Evolutionary conservation across 53 echinoderm and acorn worm species (phyloP).

Genomic region (Actinopyga echinites): DNA sequence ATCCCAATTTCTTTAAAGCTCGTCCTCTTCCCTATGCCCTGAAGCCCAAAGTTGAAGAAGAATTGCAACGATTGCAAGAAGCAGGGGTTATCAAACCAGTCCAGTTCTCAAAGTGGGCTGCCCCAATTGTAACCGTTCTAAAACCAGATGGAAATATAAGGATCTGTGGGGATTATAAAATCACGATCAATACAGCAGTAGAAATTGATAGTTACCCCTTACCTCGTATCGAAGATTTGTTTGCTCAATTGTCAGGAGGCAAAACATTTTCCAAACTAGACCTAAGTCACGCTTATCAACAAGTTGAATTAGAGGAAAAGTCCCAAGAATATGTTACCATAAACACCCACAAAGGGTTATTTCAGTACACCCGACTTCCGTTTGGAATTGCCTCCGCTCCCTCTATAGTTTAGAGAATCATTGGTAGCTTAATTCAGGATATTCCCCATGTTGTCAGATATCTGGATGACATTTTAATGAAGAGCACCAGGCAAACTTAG

Average conservation of each 20-base stretch:
- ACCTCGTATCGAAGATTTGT: conserved; percentile 41
- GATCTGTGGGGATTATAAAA: conserved; percentile 50
- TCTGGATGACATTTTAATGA: conserved; percentile 61
- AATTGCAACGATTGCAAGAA: conserved; percentile 44
- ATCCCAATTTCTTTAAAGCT: conserved; percentile 41
- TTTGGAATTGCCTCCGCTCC: conserved; percentile 53
- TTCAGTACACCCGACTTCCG: conserved; percentile 46
- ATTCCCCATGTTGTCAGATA: conserved; percentile 51
- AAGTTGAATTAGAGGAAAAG: conserved; percentile 37
- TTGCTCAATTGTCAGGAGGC: conserved; percentile 49
- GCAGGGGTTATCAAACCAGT: conserved; percentile 45
- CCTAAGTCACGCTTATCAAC: conserved; percentile 53
- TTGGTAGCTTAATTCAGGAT: conserved; percentile 45
- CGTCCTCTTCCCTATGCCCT: conserved; percentile 50
- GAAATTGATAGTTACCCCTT: conserved; percentile 34
- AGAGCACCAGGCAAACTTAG: conserved; percentile 46
- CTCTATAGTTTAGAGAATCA: conserved; percentile 43
- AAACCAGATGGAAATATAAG: conserved; percentile 30
- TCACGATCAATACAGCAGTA: conserved; percentile 29
- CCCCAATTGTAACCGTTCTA: conserved; percentile 48
- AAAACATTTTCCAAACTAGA: conserved; percentile 55
- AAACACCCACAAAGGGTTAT: conserved; percentile 53
- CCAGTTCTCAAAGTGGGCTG: conserved; percentile 30
- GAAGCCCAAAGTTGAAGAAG: conserved; percentile 42
- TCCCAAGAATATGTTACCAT: conserved; percentile 25